Evolutionary conservation across 2,888 invertebrate species (phyloP).

Genomic region (Platycheirus albimanus): DNA sequence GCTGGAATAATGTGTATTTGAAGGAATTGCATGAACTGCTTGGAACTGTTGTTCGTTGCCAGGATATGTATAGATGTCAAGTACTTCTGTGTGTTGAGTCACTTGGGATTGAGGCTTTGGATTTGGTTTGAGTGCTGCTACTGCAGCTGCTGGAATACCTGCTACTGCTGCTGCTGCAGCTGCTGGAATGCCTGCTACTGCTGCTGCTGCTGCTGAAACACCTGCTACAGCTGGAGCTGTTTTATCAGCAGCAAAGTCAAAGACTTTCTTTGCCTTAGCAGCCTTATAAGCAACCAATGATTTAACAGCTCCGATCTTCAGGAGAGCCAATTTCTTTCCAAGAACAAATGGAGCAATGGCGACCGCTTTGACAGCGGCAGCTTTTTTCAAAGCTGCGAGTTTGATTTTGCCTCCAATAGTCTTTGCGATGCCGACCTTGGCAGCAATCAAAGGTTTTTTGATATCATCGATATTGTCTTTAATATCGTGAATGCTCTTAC

Average conservation of each 20-base stretch:
- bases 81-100: background rate
- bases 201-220: conserved; percentile 19
- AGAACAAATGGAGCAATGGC: conserved; percentile 46
- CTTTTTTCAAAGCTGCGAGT: conserved; percentile 54
- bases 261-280: conserved; percentile 35
- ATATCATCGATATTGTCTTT: conserved; percentile 19
- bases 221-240: conserved; percentile 28
- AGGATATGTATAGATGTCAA: conserved; percentile 19
- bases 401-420: conserved; percentile 46
- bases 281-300: conserved; percentile 39
- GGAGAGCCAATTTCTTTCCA: conserved; percentile 40
- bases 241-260: conserved; percentile 40
- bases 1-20: conserved; percentile 33
- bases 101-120: background rate
- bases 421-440: conserved; percentile 47
- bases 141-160: conserved; percentile 6
- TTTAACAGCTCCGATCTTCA: conserved; percentile 49
- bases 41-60: conserved; percentile 22
- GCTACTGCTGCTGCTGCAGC: too few species aligned
- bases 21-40: conserved; percentile 5
- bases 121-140: conserved; percentile 3
- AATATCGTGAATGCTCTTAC: conserved; percentile 11
- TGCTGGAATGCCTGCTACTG: conserved; percentile 19
- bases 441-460: conserved; percentile 18
- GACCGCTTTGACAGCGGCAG: conserved; percentile 13